Percentiles rank a stretch among this genome's conserved stretches.
phyloP scores from a whole-genome alignment of 2,888 invertebrate genomes.

The Patella pellucida region DNA sequence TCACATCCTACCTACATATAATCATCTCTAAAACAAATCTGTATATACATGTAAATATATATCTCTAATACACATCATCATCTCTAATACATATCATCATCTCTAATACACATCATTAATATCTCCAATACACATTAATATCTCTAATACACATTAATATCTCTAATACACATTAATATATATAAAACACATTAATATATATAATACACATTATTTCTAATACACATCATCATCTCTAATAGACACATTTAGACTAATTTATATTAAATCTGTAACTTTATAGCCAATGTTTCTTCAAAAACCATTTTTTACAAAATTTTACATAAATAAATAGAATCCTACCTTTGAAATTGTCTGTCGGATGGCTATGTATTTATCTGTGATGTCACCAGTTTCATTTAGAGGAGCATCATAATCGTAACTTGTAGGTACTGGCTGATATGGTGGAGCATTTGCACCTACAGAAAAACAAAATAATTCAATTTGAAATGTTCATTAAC shows the following conservation, averaged over 20 bases:
- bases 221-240: too few species aligned
- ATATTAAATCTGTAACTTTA: not conserved
- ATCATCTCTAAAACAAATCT: too few species aligned
- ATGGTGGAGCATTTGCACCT: slow-evolving; percentile 57
- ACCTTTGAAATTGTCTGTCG: slow-evolving; percentile 63
- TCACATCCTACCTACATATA: too few species aligned
- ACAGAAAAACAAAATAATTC: not conserved
- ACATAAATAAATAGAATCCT: slow-evolving; percentile 9
- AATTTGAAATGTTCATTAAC: not conserved
- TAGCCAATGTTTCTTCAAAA: not conserved
- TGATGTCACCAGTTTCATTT: slow-evolving; percentile 89
- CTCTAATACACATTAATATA: too few species aligned
- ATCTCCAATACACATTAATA: too few species aligned
- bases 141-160: too few species aligned
- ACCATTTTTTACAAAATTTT: not conserved
- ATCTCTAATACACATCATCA: too few species aligned
- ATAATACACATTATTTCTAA: too few species aligned
- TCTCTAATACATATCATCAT: too few species aligned
- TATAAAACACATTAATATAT: too few species aligned
- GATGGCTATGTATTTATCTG: slow-evolving; percentile 80
- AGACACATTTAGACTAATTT: not conserved
- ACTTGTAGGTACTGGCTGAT: slow-evolving; percentile 62
- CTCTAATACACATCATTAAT: too few species aligned
- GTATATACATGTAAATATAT: too few species aligned
- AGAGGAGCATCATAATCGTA: slow-evolving; percentile 95